Base-by-base conservation (phyloP, 2,113 vertebrate species). In the Ranitomeya imitator region DNA sequence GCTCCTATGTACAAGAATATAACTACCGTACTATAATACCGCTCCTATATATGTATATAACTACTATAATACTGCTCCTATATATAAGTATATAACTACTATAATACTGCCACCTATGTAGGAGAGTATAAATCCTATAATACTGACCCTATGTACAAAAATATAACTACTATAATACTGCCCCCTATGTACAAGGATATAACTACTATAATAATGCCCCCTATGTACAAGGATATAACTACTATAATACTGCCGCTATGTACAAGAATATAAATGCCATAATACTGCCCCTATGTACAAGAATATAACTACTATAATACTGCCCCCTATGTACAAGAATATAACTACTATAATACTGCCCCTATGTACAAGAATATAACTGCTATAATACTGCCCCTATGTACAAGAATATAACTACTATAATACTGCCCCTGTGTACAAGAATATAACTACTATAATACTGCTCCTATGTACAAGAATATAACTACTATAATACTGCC, bases 121-220 rank as follows among this genome's bases (percentile, higher is more conserved):
- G n/a, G 23, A 26, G 65, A 23, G 11, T 69, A 61, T 69, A 69
- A 69, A n/a, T 69, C 26, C 65, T 69, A 69, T 69, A 69, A 69
- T 69, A 69, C 65, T 23, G 65, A n/a, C 63, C 63, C 26, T 65
- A 61, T 69, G n/a, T 69, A 69, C 65, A 69, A 26, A n/a, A 23
- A 23, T 69, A 61, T 69, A 69, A 69, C 65, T 69, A 69, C 65
- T 69, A 69, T 69, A 69, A 69, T 69, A 69, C 65, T 23, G 65
- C 65, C 60, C 60, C 16, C 60, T 61, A 61, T 61, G 7, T 61
- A 61, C 60, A 61, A 61, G 60, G 18, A 61, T 61, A 61, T 61
- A 61, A 19, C 60, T 61, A 61, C 60, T 61, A 31, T 31, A 31
- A 31, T 31, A 31, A 1, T 31, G 26, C 26, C 26, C 26, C 26